These are phyloP conservation scores for Syngnathus rostellatus DNA, from an alignment of 2,797 vertebrate species.

Conservation along the genomic window DNA sequence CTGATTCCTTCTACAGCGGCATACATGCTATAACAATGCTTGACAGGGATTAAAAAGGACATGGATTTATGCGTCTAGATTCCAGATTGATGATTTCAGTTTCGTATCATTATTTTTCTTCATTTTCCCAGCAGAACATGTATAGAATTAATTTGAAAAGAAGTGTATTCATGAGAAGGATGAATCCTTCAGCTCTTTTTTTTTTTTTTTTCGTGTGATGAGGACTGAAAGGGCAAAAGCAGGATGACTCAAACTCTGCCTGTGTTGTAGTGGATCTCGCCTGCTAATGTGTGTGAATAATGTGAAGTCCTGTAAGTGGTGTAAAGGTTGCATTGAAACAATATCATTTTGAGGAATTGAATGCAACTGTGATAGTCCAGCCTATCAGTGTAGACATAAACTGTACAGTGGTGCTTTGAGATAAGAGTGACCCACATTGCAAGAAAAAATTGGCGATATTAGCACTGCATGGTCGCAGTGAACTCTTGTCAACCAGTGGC, in stretches of 20 bases:
- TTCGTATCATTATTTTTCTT: slow-evolving; percentile 5
- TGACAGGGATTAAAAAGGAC: slow-evolving; percentile 53
- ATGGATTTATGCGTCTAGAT: slow-evolving; percentile 29
- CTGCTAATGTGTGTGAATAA: slow-evolving; percentile 17
- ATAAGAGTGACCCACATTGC: background rate
- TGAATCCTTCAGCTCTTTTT: slow-evolving; percentile 9
- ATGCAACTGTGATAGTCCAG: slow-evolving; percentile 35
- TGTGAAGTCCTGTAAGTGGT: slow-evolving; percentile 40
- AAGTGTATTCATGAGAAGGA: slow-evolving; percentile 14
- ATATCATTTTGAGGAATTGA: slow-evolving; percentile 36
- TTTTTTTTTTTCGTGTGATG: slow-evolving; percentile 2
- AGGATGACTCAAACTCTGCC: slow-evolving; percentile 15
- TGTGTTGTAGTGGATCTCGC: slow-evolving; percentile 25
- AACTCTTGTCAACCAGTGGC: background rate
- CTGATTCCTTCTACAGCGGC: slow-evolving; percentile 51
- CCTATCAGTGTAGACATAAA: slow-evolving; percentile 22
- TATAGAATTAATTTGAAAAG: slow-evolving; percentile 13
- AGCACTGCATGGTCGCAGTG: too few relatives aligned
- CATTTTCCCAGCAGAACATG: background rate
- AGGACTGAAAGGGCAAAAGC: slow-evolving; percentile 25
- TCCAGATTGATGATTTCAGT: slow-evolving; percentile 15
- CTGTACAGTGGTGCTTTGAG: slow-evolving; percentile 13
- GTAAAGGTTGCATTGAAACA: slow-evolving; percentile 36
- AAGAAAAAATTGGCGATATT: too few relatives aligned
- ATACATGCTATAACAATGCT: slow-evolving; percentile 59